Percentiles rank a stretch among this genome's conserved stretches.
Conservation (phyloP, 2,888 invertebrate genomes). For the Conistra vaccinii region DNA sequence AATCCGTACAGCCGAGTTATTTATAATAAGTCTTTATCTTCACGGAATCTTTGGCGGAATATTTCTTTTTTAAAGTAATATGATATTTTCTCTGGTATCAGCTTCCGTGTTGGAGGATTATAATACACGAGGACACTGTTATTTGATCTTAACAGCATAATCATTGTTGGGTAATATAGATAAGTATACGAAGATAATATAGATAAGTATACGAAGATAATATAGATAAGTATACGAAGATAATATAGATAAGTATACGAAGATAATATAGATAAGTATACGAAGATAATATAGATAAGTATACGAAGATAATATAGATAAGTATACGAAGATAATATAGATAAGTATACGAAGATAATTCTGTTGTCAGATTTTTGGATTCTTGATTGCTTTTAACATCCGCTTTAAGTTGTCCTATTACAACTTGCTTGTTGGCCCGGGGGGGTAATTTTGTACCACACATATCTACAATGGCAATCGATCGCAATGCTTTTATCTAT, state of each 20-base stretch:
- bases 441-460: too few relatives aligned
- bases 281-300: too few relatives aligned
- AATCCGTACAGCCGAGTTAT: slow-evolving; percentile 26
- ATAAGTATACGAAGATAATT: too few relatives aligned
- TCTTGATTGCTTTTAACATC: neutral
- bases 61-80: slow-evolving; percentile 29
- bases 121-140: neutral
- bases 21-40: slow-evolving; percentile 45
- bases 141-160: neutral
- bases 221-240: too few relatives aligned
- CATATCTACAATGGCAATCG: too few relatives aligned
- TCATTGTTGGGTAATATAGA: neutral
- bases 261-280: too few relatives aligned
- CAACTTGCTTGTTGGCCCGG: neutral
- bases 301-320: too few relatives aligned
- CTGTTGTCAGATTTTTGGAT: neutral
- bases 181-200: too few relatives aligned
- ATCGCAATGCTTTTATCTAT: too few relatives aligned
- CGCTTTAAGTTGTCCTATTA: neutral
- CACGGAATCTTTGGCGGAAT: slow-evolving; percentile 1
- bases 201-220: too few relatives aligned
- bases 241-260: too few relatives aligned
- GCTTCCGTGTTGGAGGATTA: slow-evolving; percentile 3
- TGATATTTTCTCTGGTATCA: slow-evolving; percentile 16
- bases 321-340: too few relatives aligned